These are phyloP conservation scores for Nilaparvata lugens DNA, from an alignment of 1,140 invertebrate genomes.

Conservation along the genomic window DNA sequence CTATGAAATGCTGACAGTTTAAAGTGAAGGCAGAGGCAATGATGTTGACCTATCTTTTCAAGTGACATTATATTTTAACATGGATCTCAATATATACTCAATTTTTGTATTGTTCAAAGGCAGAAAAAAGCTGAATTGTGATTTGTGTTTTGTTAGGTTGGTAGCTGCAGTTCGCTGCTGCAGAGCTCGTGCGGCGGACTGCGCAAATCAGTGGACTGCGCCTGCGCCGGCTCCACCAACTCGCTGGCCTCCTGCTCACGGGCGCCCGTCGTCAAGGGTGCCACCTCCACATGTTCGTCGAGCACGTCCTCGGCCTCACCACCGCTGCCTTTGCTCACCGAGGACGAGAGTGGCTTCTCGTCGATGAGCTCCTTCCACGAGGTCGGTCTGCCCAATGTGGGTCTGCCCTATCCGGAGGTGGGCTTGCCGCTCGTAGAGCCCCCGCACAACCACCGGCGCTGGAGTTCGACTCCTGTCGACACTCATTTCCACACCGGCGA, in stretches of 20 bases:
- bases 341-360: conserved; percentile 73
- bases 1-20: too few relatives aligned
- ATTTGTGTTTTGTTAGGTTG: conserved; percentile 19
- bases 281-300: conserved; percentile 34
- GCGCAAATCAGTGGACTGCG: conserved; percentile 19
- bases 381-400: conserved; percentile 38
- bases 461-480: conserved; percentile 23
- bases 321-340: conserved; percentile 32
- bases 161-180: conserved; percentile 26
- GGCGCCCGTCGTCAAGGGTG: conserved; percentile 27
- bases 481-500: conserved; percentile 7
- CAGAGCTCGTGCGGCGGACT: conserved; percentile 18
- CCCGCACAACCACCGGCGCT: conserved; percentile 18
- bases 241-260: neutral
- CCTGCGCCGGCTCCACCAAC: conserved; percentile 1
- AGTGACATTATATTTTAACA: too few relatives aligned
- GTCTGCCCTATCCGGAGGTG: conserved; percentile 20
- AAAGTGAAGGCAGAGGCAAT: too few relatives aligned
- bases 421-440: conserved; percentile 24
- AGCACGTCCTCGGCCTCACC: conserved; percentile 40
- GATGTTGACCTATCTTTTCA: too few relatives aligned
- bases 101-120: neutral
- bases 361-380: conserved; percentile 74
- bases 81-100: too few relatives aligned
- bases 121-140: too few relatives aligned